phyloP scores from a whole-genome alignment of 2,888 invertebrate genomes.

The Drosophila emarginata region DNA sequence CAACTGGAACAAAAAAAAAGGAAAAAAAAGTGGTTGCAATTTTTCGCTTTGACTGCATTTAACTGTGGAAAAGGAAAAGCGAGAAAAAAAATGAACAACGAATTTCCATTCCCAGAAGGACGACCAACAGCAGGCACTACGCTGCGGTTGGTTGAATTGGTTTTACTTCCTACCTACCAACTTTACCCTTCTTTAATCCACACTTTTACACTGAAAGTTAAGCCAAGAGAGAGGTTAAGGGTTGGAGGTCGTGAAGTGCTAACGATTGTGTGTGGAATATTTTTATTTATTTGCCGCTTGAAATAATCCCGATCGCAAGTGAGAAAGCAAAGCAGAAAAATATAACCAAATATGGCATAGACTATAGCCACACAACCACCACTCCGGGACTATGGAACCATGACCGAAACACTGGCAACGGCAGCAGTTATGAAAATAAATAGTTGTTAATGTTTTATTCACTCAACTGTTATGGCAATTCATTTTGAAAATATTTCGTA shows the following conservation, averaged over 20 bases:
- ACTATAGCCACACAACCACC: background rate
- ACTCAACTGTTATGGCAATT: constrained; percentile 44
- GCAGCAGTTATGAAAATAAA: constrained; percentile 48
- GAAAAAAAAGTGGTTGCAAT: constrained; percentile 10
- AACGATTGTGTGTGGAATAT: constrained; percentile 55
- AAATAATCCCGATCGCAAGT: constrained; percentile 47
- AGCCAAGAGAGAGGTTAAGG: constrained; percentile 13
- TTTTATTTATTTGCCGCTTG: constrained; percentile 72
- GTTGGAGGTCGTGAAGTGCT: constrained; percentile 44
- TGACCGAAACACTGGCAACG: constrained; percentile 2
- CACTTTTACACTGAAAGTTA: background rate
- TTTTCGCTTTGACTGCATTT: constrained; percentile 22
- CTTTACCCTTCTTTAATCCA: constrained; percentile 12
- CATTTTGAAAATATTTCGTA: constrained; percentile 44
- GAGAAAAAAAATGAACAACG: constrained; percentile 1
- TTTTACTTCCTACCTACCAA: constrained; percentile 10
- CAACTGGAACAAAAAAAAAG: constrained; percentile 10
- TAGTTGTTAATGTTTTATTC: constrained; percentile 52
- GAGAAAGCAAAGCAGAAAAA: constrained; percentile 25
- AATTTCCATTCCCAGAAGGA: background rate
- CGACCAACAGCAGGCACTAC: constrained; percentile 27
- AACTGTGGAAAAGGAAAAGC: background rate
- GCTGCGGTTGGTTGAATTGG: constrained; percentile 25
- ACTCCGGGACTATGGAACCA: constrained; percentile 13
- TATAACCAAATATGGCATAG: constrained; percentile 45